These are phyloP conservation scores for Himalopsyche japonica DNA, from an alignment of 2,888 invertebrate genomes.

Conservation along the genomic window DNA sequence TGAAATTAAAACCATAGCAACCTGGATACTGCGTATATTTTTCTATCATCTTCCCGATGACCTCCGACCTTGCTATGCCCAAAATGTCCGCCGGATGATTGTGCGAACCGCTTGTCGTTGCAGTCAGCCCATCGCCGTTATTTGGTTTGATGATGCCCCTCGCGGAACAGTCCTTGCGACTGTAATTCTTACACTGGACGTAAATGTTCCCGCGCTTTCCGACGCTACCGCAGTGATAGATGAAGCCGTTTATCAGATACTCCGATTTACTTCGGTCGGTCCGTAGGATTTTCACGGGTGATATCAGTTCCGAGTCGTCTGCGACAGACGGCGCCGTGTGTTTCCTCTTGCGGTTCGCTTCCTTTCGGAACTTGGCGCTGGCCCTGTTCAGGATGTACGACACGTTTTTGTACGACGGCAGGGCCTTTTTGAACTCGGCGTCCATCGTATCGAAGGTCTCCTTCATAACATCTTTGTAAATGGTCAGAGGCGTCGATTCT, in stretches of 20 bases:
- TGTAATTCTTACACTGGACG: not conserved
- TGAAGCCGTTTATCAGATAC: not conserved
- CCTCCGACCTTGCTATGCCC: not conserved
- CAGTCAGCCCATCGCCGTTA: not conserved
- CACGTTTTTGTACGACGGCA: not conserved
- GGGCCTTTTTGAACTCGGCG: not conserved
- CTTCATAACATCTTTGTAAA: not conserved
- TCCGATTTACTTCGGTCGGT: not conserved
- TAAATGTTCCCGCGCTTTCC: not conserved
- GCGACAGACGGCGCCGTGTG: too few relatives aligned
- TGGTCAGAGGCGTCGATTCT: not conserved
- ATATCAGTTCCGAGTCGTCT: not conserved
- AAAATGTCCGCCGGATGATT: not conserved
- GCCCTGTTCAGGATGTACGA: not conserved
- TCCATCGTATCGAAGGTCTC: not conserved
- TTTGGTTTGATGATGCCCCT: not conserved
- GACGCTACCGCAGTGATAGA: not conserved
- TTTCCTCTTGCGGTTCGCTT: not conserved
- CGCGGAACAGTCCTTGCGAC: not conserved
- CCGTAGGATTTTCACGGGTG: not conserved
- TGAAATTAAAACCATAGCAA: not conserved
- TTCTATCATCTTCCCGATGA: not conserved
- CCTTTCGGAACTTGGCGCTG: not conserved
- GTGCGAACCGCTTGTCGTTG: not conserved
- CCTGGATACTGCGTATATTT: not conserved